These are phyloP conservation scores for Ariopsis seemanni DNA, from an alignment of 2,113 vertebrate genomes.

Conservation along the genomic window DNA sequence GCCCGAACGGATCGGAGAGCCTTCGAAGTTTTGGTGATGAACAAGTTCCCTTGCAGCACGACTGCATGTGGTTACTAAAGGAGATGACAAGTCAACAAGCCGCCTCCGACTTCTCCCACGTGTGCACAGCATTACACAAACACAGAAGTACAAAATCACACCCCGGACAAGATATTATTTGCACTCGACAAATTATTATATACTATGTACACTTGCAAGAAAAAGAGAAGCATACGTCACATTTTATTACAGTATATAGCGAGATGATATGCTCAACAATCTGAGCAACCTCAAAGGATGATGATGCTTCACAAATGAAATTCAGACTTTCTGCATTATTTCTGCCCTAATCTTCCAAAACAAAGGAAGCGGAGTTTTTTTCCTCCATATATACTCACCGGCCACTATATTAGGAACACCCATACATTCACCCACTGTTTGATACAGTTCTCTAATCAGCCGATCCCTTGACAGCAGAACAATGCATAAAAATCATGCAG, in stretches of 20 bases:
- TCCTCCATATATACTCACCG: too few species aligned
- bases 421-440: too few species aligned
- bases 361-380: neutral
- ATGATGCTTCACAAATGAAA: neutral
- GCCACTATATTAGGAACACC: too few species aligned
- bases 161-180: constrained; percentile 37
- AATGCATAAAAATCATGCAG: too few species aligned
- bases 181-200: constrained; percentile 25
- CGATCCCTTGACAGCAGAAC: too few species aligned
- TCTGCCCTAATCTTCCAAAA: neutral
- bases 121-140: constrained; percentile 48
- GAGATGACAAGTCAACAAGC: constrained; percentile 54
- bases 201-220: too few species aligned
- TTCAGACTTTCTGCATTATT: neutral
- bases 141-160: constrained; percentile 48
- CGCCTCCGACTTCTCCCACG: constrained; percentile 51
- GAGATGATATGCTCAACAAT: neutral
- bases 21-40: constrained; percentile 50
- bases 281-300: neutral
- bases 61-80: constrained; percentile 41
- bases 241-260: neutral
- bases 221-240: too few species aligned
- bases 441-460: too few species aligned
- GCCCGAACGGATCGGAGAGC: constrained; percentile 52
- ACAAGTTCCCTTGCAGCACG: constrained; percentile 39